Percentiles rank a stretch among this genome's conserved stretches.
These are phyloP conservation scores for Xestia sexstrigata DNA, from an alignment of 2,888 invertebrate genomes.

Conservation along the genomic window DNA sequence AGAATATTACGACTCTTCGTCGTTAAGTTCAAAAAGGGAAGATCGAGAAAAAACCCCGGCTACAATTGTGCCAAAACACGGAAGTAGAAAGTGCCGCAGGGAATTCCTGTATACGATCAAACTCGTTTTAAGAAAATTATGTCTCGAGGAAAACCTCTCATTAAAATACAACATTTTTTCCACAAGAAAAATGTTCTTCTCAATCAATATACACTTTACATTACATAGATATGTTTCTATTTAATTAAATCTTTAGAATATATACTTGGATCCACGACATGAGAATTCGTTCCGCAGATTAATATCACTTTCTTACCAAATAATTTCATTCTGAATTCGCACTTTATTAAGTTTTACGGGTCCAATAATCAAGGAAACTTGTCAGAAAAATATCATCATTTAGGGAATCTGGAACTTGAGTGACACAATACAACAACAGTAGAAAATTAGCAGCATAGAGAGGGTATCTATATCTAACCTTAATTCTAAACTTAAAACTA, in stretches of 20 bases:
- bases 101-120: background rate
- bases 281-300: slow-evolving; percentile 28
- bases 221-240: slow-evolving; percentile 47
- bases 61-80: slow-evolving; percentile 7
- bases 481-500: slow-evolving; percentile 57
- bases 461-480: slow-evolving; percentile 52
- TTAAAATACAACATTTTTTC: slow-evolving; percentile 12
- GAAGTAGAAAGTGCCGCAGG: slow-evolving; percentile 9
- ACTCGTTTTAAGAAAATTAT: background rate
- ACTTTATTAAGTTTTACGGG: slow-evolving; percentile 7
- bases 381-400: slow-evolving; percentile 53
- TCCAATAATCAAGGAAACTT: slow-evolving; percentile 41
- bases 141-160: slow-evolving; percentile 31
- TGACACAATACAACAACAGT: slow-evolving; percentile 56
- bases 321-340: slow-evolving; percentile 38
- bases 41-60: background rate
- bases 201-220: slow-evolving; percentile 27
- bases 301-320: slow-evolving; percentile 56
- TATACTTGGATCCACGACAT: slow-evolving; percentile 43
- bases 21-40: slow-evolving; percentile 1
- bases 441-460: slow-evolving; percentile 50
- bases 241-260: slow-evolving; percentile 47
- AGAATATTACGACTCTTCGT: slow-evolving; percentile 2
- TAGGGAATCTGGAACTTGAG: slow-evolving; percentile 41
- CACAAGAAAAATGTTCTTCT: background rate